Base-by-base conservation (phyloP, 2,113 vertebrate species). In the Irena cyanogastra region DNA sequence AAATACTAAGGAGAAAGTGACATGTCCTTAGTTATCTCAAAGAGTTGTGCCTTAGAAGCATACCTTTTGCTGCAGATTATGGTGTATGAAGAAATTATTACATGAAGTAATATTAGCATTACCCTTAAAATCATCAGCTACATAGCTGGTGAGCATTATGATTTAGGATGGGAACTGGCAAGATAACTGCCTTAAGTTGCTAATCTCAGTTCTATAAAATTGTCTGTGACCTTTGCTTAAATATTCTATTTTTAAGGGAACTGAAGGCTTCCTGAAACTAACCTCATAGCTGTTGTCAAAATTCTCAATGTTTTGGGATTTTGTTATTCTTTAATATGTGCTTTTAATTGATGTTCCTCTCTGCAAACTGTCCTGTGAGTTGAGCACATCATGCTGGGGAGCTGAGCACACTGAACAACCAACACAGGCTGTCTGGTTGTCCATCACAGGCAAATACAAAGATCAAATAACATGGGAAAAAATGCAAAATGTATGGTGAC, bases 71-170 rank as follows among this genome's bases (percentile, higher is more conserved):
- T 60, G 47, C 13, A 83, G 28, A 27, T 23, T 47, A 41, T 49
- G 8, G 35, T 21, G 2, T 18, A 49, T 50, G 41, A 93, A 47
- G 19, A 74, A 78, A 65, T 65, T 68, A 52, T 71, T 94, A 22
- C 19, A 30, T 23, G 31, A 65, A 65, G 7, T 35, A 41, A 63
- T 81, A 63, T 37, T 75, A 50, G 10, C 74, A 19, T 59, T 59
- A 77, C 27, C 12, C 27, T 66, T 42, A 70, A 94, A 93, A 49
- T 74, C 7, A 89, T 54, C 57, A 56, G 24, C 12, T 68, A 60
- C 4, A 3, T 41, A 66, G n/a, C n/a, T 27, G 44, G 8, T 52
- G 18, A 75, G 17, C 0, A 1, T 6, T 60, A 1, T 42, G 24
- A 33, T 5, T 76, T 81, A 82, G 49, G n/a, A 47, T 2, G 14